Evolutionary conservation across 2,797 vertebrate species (phyloP).

Genomic region (Dendrocincla fuliginosa): DNA sequence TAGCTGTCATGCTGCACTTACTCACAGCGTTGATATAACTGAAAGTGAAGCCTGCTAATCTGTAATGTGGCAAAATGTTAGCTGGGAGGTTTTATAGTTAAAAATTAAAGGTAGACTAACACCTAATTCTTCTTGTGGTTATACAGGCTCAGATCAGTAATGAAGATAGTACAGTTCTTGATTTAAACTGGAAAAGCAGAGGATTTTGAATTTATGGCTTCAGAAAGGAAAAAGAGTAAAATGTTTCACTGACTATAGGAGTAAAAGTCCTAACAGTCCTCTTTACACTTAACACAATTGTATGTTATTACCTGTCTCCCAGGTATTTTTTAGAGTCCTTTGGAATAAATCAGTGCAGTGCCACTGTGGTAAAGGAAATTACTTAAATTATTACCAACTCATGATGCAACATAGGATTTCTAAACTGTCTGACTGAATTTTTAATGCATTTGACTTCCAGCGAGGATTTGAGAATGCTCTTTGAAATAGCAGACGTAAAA

Average conservation of each 20-base stretch:
- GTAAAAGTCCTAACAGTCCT: not conserved
- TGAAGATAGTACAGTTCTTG: not conserved
- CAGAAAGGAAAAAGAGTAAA: not conserved
- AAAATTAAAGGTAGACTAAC: not conserved
- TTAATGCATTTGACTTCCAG: conserved; percentile 30
- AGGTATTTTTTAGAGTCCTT: not conserved
- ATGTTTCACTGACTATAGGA: not conserved
- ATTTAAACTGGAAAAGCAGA: not conserved
- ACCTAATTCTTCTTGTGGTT: not conserved
- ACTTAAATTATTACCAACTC: conserved; percentile 10
- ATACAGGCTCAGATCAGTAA: not conserved
- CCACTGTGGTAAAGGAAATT: not conserved
- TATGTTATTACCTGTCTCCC: not conserved
- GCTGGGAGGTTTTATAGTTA: not conserved
- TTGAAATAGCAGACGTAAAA: conserved; percentile 48
- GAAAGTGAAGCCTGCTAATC: not conserved
- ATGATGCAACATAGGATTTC: not conserved
- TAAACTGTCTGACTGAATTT: not conserved
- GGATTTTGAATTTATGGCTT: not conserved
- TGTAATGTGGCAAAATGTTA: not conserved
- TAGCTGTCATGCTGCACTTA: not conserved
- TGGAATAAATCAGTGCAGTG: conserved; percentile 14
- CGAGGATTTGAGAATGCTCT: conserved; percentile 7
- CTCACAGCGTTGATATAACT: not conserved
- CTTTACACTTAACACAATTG: not conserved